Percentiles rank a stretch among this genome's conserved stretches.
Evolutionary conservation across 2,113 vertebrate species (phyloP).

Genomic region (Vicugna pacos): DNA sequence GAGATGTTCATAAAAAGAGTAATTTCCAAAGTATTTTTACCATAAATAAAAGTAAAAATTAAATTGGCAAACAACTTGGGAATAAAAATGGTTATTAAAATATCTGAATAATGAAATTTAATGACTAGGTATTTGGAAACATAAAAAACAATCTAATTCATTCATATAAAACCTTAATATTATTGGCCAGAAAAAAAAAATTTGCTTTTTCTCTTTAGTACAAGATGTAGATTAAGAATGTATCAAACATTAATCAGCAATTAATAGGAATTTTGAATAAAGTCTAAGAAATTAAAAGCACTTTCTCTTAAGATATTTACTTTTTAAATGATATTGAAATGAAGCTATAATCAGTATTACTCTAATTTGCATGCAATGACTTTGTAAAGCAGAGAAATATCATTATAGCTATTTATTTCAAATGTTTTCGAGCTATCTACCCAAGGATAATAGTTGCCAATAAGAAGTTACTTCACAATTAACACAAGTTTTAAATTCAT

Average conservation of each 20-base stretch:
- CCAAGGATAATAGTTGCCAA: neutral
- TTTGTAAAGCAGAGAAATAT: neutral
- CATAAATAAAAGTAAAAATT: constrained; percentile 32
- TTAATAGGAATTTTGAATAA: neutral
- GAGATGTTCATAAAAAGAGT: constrained; percentile 3
- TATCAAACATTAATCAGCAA: neutral
- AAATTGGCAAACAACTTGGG: neutral
- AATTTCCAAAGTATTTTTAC: neutral
- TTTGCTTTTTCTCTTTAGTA: neutral
- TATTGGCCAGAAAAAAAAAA: neutral
- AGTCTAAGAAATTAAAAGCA: neutral
- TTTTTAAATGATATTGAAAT: neutral
- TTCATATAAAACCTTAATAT: neutral
- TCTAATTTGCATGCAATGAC: neutral
- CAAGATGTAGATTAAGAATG: neutral
- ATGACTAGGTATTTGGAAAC: neutral
- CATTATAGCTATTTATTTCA: neutral
- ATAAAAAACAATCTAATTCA: neutral
- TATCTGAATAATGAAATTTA: neutral
- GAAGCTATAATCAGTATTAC: neutral
- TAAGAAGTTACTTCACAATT: neutral
- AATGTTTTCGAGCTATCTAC: neutral
- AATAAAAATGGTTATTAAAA: constrained; percentile 5
- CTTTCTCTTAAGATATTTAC: neutral
- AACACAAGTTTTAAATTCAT: neutral